Percentiles rank a stretch among this genome's conserved stretches.
Evolutionary conservation across 2,888 invertebrate genomes (phyloP).

Genomic region (Sympetrum striolatum): DNA sequence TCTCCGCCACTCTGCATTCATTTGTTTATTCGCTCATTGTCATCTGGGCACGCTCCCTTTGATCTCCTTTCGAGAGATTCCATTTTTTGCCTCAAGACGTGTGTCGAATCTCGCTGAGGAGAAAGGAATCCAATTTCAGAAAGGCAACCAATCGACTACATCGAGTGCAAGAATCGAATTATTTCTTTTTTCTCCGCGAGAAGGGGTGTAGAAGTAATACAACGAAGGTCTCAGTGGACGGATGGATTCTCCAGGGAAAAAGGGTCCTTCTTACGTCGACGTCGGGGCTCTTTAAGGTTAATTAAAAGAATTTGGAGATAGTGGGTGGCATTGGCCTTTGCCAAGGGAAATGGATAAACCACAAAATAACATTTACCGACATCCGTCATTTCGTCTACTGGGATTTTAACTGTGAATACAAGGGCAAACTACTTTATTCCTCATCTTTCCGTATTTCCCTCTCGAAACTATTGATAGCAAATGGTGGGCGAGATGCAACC

Average conservation of each 20-base stretch:
- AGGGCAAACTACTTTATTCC: too few species aligned
- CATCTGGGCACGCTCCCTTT: background rate
- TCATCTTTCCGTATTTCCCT: too few species aligned
- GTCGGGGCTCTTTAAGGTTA: too few species aligned
- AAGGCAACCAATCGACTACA: background rate
- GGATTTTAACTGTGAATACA: too few species aligned
- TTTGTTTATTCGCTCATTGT: constrained; percentile 22
- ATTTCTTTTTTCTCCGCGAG: background rate
- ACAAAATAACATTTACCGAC: too few species aligned
- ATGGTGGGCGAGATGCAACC: too few species aligned
- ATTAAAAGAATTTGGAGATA: too few species aligned
- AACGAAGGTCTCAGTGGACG: background rate
- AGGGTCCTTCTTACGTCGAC: too few species aligned
- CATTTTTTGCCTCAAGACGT: background rate
- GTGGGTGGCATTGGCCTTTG: too few species aligned
- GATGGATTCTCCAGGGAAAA: background rate
- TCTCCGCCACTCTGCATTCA: background rate
- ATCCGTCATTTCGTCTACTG: too few species aligned
- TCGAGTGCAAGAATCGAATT: background rate
- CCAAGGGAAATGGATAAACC: too few species aligned
- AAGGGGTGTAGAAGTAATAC: background rate
- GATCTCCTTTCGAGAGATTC: background rate
- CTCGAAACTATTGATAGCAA: too few species aligned
- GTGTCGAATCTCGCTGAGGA: background rate
- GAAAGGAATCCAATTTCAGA: background rate